These are phyloP conservation scores for Drosophila sproati DNA, from an alignment of 1,140 invertebrate species.

Conservation along the genomic window DNA sequence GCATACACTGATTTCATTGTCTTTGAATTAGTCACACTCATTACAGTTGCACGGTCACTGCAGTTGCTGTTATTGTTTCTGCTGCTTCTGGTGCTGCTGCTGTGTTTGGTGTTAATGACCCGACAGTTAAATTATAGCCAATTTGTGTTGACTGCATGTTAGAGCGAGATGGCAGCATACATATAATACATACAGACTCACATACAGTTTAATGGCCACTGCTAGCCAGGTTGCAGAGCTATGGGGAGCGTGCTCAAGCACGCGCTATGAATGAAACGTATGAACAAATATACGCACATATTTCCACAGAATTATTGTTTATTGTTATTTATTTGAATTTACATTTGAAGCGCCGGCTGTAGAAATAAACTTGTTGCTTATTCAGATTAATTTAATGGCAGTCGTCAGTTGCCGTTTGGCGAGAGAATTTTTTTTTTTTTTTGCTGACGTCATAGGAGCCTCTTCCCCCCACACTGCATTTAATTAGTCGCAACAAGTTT, in stretches of 20 bases:
- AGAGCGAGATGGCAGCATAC: slow-evolving; percentile 19
- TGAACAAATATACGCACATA: slow-evolving; percentile 24
- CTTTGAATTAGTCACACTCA: slow-evolving; percentile 26
- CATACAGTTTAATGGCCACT: slow-evolving; percentile 6
- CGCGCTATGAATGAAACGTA: slow-evolving; percentile 43
- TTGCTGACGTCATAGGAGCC: slow-evolving; percentile 59
- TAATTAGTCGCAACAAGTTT: slow-evolving; percentile 52
- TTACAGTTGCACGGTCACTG: slow-evolving; percentile 32
- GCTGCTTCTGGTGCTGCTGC: slow-evolving; percentile 8
- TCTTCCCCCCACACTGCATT: neutral
- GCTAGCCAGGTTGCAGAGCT: slow-evolving; percentile 36
- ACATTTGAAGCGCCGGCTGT: slow-evolving; percentile 55
- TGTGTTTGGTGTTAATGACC: slow-evolving; percentile 48
- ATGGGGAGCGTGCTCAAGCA: slow-evolving; percentile 1
- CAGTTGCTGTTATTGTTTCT: slow-evolving; percentile 9
- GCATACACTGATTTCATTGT: neutral
- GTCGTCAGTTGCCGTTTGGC: slow-evolving; percentile 23
- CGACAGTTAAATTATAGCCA: slow-evolving; percentile 25
- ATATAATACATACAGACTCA: neutral
- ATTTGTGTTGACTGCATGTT: slow-evolving; percentile 8
- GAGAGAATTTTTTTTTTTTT: neutral
- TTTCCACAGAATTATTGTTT: slow-evolving; percentile 22
- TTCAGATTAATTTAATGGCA: slow-evolving; percentile 43
- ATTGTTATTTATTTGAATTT: slow-evolving; percentile 41
- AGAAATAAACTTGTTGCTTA: slow-evolving; percentile 23